phyloP scores from a whole-genome alignment of 2,797 vertebrate species.

The Acridotheres tristis region DNA sequence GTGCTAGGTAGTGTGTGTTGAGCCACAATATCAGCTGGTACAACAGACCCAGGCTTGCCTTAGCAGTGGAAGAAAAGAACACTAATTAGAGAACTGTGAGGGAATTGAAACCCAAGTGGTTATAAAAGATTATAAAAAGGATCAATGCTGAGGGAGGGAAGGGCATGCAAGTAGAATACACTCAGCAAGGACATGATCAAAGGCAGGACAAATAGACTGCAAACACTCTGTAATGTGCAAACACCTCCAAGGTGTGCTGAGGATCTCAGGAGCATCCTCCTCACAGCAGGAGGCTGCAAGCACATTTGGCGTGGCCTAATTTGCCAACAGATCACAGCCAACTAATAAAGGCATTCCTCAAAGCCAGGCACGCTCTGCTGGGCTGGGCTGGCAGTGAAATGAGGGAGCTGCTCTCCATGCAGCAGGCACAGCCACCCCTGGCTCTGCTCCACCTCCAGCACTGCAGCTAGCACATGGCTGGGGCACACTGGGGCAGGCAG shows the following conservation, averaged over 20 bases:
- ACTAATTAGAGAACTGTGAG: background rate
- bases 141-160: background rate
- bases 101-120: background rate
- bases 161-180: background rate
- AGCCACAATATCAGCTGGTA: background rate
- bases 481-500: background rate
- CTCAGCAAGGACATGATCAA: slow-evolving; percentile 36
- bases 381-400: background rate
- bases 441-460: background rate
- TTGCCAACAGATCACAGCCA: slow-evolving; percentile 24
- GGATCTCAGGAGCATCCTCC: background rate
- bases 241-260: slow-evolving; percentile 22
- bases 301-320: background rate
- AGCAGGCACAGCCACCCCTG: background rate
- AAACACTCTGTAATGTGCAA: background rate
- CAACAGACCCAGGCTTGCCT: background rate
- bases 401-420: background rate
- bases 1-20: background rate
- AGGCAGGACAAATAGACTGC: slow-evolving; percentile 40
- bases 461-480: background rate
- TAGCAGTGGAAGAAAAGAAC: background rate
- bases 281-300: slow-evolving; percentile 27
- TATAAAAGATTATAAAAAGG: slow-evolving; percentile 13
- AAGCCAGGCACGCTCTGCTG: slow-evolving; percentile 1
- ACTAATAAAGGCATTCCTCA: slow-evolving; percentile 24